Percentiles rank a stretch among this genome's conserved stretches.
Evolutionary conservation across 2,797 vertebrate genomes (phyloP).

Genomic region (Rhinatrema bivittatum): DNA sequence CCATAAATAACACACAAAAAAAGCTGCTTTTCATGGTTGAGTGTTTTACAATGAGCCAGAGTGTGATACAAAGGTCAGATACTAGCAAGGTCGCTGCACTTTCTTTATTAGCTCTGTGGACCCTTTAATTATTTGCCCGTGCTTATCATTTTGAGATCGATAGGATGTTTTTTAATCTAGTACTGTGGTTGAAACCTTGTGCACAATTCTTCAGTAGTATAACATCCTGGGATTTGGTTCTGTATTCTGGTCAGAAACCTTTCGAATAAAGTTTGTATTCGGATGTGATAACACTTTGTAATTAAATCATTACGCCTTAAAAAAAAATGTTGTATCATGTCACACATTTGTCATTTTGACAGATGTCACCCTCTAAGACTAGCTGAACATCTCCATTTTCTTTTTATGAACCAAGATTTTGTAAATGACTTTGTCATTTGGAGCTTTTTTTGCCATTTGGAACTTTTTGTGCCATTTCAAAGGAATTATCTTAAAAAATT

Average conservation of each 20-base stretch:
- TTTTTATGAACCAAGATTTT: too few relatives aligned
- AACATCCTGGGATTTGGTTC: too few relatives aligned
- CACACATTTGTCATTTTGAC: background rate
- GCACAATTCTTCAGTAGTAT: too few relatives aligned
- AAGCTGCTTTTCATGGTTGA: conserved; percentile 38
- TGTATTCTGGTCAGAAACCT: too few relatives aligned
- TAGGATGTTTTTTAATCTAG: conserved; percentile 3
- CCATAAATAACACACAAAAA: conserved; percentile 28
- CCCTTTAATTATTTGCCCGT: conserved; percentile 31
- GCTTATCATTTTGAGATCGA: conserved; percentile 30
- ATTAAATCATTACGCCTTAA: too few relatives aligned
- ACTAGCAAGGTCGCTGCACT: conserved; percentile 28
- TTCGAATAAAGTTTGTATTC: too few relatives aligned
- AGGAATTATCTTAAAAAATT: too few relatives aligned
- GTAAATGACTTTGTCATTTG: too few relatives aligned
- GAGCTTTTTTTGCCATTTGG: too few relatives aligned
- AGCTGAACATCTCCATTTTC: rapidly evolving
- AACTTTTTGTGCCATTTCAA: too few relatives aligned
- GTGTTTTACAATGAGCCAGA: conserved; percentile 29
- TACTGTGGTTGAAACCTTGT: too few relatives aligned
- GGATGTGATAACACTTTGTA: too few relatives aligned
- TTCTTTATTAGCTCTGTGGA: conserved; percentile 35
- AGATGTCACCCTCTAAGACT: background rate
- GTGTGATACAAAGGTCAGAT: conserved; percentile 35
- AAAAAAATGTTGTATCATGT: background rate